phyloP scores from a whole-genome alignment of 2,888 invertebrate genomes.

The Hesperia comma region DNA sequence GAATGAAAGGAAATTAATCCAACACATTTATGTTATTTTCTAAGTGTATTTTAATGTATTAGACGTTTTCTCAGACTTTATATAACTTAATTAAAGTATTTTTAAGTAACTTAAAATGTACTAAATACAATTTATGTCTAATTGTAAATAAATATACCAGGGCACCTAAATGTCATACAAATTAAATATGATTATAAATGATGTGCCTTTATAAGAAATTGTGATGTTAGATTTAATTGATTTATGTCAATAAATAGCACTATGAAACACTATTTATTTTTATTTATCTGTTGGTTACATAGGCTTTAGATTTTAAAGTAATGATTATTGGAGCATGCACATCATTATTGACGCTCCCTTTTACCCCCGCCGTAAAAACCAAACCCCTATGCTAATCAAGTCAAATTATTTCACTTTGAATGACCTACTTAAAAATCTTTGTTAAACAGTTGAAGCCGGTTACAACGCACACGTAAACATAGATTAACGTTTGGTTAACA shows the following conservation, averaged over 20 bases:
- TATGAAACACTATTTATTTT: slow-evolving; percentile 40
- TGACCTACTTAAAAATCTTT: slow-evolving; percentile 67
- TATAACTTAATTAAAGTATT: background rate
- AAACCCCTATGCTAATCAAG: slow-evolving; percentile 70
- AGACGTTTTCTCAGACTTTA: background rate
- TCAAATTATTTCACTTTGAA: slow-evolving; percentile 64
- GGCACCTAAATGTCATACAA: slow-evolving; percentile 64
- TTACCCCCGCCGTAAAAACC: slow-evolving; percentile 58
- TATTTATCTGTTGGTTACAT: slow-evolving; percentile 39
- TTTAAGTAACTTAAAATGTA: too few relatives aligned
- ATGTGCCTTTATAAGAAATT: slow-evolving; percentile 71
- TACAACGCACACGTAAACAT: slow-evolving; percentile 40
- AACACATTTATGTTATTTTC: slow-evolving; percentile 8
- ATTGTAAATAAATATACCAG: slow-evolving; percentile 45
- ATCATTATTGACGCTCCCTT: slow-evolving; percentile 56
- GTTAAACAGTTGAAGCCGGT: slow-evolving; percentile 51
- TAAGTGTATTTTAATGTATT: slow-evolving; percentile 3
- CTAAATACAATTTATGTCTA: background rate
- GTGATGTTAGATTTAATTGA: slow-evolving; percentile 69
- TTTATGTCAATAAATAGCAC: slow-evolving; percentile 54
- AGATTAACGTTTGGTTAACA: background rate
- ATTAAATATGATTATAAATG: slow-evolving; percentile 51
- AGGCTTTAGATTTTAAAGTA: background rate
- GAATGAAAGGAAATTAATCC: slow-evolving; percentile 14
- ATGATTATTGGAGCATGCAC: slow-evolving; percentile 39